Evolutionary conservation across 2,797 vertebrate genomes (phyloP), one percentile per base, ranked within the genome.

Genomic region (Tragelaphus oryx): DNA sequence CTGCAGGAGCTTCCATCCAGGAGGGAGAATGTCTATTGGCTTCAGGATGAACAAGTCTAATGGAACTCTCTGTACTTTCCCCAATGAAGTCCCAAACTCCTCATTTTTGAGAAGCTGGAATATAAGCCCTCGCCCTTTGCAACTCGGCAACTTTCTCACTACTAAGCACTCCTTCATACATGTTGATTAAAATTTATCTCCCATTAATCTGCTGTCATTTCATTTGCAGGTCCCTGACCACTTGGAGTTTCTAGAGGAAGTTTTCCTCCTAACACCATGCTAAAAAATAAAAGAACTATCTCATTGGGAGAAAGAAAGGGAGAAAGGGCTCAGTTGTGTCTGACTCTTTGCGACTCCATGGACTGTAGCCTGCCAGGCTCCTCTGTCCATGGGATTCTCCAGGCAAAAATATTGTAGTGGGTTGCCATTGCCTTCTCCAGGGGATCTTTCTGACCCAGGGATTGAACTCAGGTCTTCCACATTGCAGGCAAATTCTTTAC

Each of bases 231-330:
- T 16, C 8, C 20, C 17, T 12, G 4, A 71, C 11, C 4, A 18
- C n/a, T 12, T 12, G 16, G 9, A 54, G 7, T n/a, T 84, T 9
- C 17, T 4, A 12, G 41, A 55, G 7, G n/a, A 37, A 50, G 6
- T 59, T 46, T 86, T 91, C 14, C 65, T 54, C 26, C 60, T n/a
- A 55, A 18, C 5, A 71, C 7, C 26, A 37, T 3, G 0, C 8
- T 26, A 62, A 71, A 20, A 95, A 44, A 76, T 41, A 94, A 92
- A 89, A 93, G 6, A 4, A 78, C 65, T 22, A 68, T 68, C 65
- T 68, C 33, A 37, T 0, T 68, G 33, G 33, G 65, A 68, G 65
- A 68, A 68, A 68, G 9, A 37, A 68, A 22, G 65, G 65, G 33
- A 68, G 33, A 68, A 68, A 22, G 18, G 9, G 18, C 33, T 68